Evolutionary conservation across 2,888 invertebrate species (phyloP).

Genomic region (Drosophila falleni): DNA sequence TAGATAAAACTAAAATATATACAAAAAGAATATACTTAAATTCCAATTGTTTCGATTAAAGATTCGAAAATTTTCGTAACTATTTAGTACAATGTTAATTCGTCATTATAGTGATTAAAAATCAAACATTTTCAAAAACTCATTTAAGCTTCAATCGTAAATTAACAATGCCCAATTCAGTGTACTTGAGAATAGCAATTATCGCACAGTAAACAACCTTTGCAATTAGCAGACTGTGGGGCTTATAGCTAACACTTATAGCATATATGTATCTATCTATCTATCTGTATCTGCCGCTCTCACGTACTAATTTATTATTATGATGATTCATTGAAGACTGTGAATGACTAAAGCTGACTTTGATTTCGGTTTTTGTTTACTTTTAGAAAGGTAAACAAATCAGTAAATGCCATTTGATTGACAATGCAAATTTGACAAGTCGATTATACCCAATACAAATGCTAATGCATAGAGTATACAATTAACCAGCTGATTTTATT

Average conservation of each 20-base stretch:
- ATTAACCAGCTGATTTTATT: slow-evolving; percentile 31
- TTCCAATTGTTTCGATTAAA: not conserved
- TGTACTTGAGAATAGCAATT: slow-evolving; percentile 46
- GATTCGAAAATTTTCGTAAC: too few relatives aligned
- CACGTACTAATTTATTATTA: slow-evolving; percentile 27
- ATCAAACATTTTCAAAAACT: not conserved
- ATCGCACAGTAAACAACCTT: slow-evolving; percentile 33
- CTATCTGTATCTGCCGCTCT: slow-evolving; percentile 31
- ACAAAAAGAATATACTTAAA: not conserved
- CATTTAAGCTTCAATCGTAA: slow-evolving; percentile 17
- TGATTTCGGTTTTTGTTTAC: slow-evolving; percentile 19
- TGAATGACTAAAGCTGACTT: slow-evolving; percentile 40
- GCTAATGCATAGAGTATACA: slow-evolving; percentile 3
- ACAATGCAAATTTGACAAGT: slow-evolving; percentile 6
- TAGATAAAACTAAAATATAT: slow-evolving; percentile 10
- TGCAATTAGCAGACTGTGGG: slow-evolving; percentile 58
- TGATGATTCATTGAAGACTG: slow-evolving; percentile 59
- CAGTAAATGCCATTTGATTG: slow-evolving; percentile 12
- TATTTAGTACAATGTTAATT: too few relatives aligned
- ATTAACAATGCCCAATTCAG: slow-evolving; percentile 23
- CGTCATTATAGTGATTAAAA: not conserved
- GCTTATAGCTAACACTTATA: slow-evolving; percentile 12
- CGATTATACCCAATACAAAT: not conserved
- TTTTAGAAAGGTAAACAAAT: slow-evolving; percentile 28
- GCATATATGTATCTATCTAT: slow-evolving; percentile 11